Conservation (phyloP, 2,888 invertebrate species). For the Leucophora obtusa region DNA sequence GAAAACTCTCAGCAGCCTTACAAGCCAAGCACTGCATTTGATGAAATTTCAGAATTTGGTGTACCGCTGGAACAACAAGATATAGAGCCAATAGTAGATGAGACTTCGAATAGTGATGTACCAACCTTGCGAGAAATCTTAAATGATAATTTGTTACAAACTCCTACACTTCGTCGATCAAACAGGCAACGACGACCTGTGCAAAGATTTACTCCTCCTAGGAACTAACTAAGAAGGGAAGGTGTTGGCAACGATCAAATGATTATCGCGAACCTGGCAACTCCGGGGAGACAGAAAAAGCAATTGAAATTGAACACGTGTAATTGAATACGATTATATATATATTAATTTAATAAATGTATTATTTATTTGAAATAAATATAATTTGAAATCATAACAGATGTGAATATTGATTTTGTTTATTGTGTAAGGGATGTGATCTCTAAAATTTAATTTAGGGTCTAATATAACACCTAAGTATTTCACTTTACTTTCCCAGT, state of each 20-base stretch:
- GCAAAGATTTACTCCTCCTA: conserved; percentile 31
- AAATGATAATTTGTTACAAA: background rate
- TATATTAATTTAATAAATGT: too few species aligned
- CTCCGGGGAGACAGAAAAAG: background rate
- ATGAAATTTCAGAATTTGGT: background rate
- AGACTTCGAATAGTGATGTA: background rate
- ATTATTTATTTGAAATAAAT: too few species aligned
- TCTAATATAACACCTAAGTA: too few species aligned
- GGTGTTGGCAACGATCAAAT: conserved; percentile 35
- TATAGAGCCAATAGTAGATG: too few species aligned
- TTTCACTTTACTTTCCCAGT: too few species aligned
- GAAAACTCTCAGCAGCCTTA: background rate
- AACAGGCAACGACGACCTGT: conserved; percentile 11
- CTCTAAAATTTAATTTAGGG: too few species aligned
- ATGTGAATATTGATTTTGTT: too few species aligned
- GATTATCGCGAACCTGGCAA: background rate
- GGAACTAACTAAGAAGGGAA: conserved; percentile 36
- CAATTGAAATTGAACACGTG: too few species aligned
- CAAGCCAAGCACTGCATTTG: conserved; percentile 4
- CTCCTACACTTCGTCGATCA: conserved; percentile 23
- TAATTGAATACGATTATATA: too few species aligned
- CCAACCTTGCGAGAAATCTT: background rate
- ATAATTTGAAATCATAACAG: too few species aligned
- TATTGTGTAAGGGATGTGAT: too few species aligned
- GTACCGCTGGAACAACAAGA: background rate